Base-by-base conservation (phyloP, 2,888 invertebrate genomes). In the Crepidodera aurea region DNA sequence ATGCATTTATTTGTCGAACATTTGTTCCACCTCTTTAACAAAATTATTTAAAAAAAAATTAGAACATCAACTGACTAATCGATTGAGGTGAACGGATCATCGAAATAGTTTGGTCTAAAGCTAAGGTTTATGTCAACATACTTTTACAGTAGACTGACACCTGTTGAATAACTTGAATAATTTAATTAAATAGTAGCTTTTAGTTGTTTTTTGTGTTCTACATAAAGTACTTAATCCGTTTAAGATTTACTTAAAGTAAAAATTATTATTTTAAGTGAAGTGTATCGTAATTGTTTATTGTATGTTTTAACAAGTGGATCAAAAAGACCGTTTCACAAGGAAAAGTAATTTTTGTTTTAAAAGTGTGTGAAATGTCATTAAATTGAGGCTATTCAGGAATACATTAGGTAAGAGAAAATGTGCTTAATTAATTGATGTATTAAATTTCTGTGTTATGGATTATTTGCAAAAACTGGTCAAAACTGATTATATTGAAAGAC, bases 81-180 rank as follows among this genome's bases (percentile, higher is more conserved):
- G 29, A 29, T 29, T 15, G 6, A 3, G 13, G 5, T 5, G 37
- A 37, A 37, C 10, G n/a, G n/a, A 37, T 37, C 13, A 39, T n/a
- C 22, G 10, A 12, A 12, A 7, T 34, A 10, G 18, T n/a, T 34
- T n/a, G 37, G 12, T 37, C 13, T 37, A 37, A n/a, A n/a, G n/a
- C n/a, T n/a, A n/a, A 46, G n/a, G 48, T 13, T 48, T 34, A 37
- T 56, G 56, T 56, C 56, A 56, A 56, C 56, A 56, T 46, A 56
- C 46, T 56, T 56, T 56, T 34, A 13, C 32, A 55, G 55, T 44
- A 34, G 46, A 48, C 56, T 34, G 56, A 46, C 56, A 56, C 56
- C 56, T 56, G 56, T 56, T 56, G 56, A 46, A 48, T 56, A 46
- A 48, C 56, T 44, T 46, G 37, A 56, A 34, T 56, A 56, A 56